Conservation (phyloP, 2,888 invertebrate genomes). For the Cremastinae sp. region DNA sequence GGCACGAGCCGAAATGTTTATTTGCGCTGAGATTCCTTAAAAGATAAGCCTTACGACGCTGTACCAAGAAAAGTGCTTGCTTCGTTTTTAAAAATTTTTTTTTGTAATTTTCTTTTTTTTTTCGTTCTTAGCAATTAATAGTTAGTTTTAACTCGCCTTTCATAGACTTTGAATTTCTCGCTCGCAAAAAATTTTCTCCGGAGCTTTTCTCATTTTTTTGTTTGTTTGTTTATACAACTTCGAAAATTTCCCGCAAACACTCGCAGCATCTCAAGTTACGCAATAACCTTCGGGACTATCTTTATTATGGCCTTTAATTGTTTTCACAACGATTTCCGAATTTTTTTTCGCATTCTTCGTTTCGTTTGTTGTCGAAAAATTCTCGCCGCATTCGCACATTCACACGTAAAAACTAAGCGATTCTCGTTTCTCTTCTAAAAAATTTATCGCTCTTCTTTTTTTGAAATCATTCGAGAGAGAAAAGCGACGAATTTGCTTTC, state of each 20-base stretch:
- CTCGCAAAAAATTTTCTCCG: slow-evolving; percentile 67
- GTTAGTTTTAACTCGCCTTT: slow-evolving; percentile 44
- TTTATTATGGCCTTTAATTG: slow-evolving; percentile 69
- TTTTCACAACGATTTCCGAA: slow-evolving; percentile 34
- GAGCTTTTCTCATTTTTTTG: slow-evolving; percentile 43
- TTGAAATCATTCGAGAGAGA: slow-evolving; percentile 21
- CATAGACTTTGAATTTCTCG: slow-evolving; percentile 18
- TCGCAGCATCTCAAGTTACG: slow-evolving; percentile 51
- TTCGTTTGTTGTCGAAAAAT: slow-evolving; percentile 40
- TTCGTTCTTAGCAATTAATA: slow-evolving; percentile 50
- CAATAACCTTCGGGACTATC: slow-evolving; percentile 55
- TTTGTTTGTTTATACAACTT: no score
- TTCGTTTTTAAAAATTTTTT: slow-evolving; percentile 29
- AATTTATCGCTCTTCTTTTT: slow-evolving; percentile 15
- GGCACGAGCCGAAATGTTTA: slow-evolving; percentile 21
- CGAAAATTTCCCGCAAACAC: slow-evolving; percentile 26
- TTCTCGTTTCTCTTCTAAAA: slow-evolving; percentile 21
- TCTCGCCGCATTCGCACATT: slow-evolving; percentile 27
- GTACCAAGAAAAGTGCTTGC: slow-evolving; percentile 61
- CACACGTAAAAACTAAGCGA: slow-evolving; percentile 44
- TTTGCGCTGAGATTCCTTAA: slow-evolving; percentile 55
- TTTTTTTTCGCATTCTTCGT: slow-evolving; percentile 52
- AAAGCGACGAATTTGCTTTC: slow-evolving; percentile 42
- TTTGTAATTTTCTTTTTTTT: slow-evolving; percentile 21
- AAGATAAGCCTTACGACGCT: slow-evolving; percentile 60